Evolutionary conservation across 2,888 invertebrate species (phyloP).

Genomic region (Spilosoma lubricipeda): DNA sequence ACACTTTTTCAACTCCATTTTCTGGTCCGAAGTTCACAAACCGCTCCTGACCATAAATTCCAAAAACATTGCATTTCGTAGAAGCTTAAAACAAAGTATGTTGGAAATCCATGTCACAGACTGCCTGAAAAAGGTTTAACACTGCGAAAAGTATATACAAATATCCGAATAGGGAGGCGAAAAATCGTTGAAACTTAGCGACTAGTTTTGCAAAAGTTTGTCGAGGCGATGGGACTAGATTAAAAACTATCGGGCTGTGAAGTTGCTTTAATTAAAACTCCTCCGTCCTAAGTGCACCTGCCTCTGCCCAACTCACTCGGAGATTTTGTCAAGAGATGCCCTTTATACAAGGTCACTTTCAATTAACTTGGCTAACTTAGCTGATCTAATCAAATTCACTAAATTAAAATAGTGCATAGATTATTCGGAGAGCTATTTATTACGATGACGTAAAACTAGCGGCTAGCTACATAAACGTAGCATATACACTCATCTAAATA

Average conservation of each 20-base stretch:
- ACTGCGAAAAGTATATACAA: slow-evolving; percentile 10
- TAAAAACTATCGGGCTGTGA: slow-evolving; percentile 68
- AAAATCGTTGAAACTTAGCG: slow-evolving; percentile 24
- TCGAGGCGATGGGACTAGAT: slow-evolving; percentile 51
- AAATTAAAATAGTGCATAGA: background rate
- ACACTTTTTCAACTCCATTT: slow-evolving; percentile 17
- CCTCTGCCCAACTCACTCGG: background rate
- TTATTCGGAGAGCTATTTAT: background rate
- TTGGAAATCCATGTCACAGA: slow-evolving; percentile 9
- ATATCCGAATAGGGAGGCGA: slow-evolving; percentile 32
- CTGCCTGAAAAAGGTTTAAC: slow-evolving; percentile 9
- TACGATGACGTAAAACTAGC: no score
- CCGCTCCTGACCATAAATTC: slow-evolving; percentile 17
- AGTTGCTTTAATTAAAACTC: slow-evolving; percentile 66
- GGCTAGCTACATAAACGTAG: no score
- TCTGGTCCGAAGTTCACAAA: slow-evolving; percentile 15
- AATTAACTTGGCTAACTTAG: background rate
- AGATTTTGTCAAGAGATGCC: background rate
- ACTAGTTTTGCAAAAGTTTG: slow-evolving; percentile 38
- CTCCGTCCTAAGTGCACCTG: slow-evolving; percentile 9
- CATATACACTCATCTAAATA: no score
- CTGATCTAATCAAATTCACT: background rate
- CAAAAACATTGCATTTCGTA: slow-evolving; percentile 17
- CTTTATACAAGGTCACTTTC: background rate
- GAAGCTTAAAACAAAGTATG: slow-evolving; percentile 15